Evolutionary conservation across 2,797 vertebrate species (phyloP), one percentile per base, ranked within the genome.

Genomic region (Gallinago stenura): DNA sequence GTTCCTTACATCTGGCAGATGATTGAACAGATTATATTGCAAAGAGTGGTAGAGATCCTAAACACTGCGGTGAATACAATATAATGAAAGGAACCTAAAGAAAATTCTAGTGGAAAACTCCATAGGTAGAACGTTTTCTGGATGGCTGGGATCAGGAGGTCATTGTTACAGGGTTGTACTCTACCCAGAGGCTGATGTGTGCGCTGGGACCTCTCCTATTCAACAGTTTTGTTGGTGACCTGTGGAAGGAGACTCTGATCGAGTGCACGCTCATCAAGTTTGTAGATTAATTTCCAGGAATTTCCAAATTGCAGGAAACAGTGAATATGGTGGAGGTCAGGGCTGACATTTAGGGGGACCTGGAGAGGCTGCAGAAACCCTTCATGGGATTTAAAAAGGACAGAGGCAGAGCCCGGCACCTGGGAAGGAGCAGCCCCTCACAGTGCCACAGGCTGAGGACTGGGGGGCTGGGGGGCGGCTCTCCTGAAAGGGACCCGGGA

Each of bases 321-420:
- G 6, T 48, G 3, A 18, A 21, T 33, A 18, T 4, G 3, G 4
- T 57, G 12, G 6, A 77, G 43, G 43, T 12, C 26, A 18, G 33
- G 33, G 20, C 28, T 77, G 30, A 26, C 24, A 31, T 25, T 46
- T 17, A 28, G 30, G 48, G 24, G 4, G 30, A 48, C 14, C 26
- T 37, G 10, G 20, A 30, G 33, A 48, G 15, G 43, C 56, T 48
- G 33, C 43, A 75, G 43, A 18, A 48, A 37, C 21, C 20, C 45
- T 46, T 46, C 45, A 46, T 33, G 33, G 33, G 7, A 33, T 33
- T 33, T 7, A 33, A 33, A 33, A 33, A 33, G 33, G 35, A 48
- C 5, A 8, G 21, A 20, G 1, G 2, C 19, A 60, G 53, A 85
- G 16, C 25, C 35, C 2, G 0, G 20, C 4, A 2, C 31, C 25